Conservation (phyloP, 53 echinoderm and acorn worm species). For the Luidia sarsii region DNA sequence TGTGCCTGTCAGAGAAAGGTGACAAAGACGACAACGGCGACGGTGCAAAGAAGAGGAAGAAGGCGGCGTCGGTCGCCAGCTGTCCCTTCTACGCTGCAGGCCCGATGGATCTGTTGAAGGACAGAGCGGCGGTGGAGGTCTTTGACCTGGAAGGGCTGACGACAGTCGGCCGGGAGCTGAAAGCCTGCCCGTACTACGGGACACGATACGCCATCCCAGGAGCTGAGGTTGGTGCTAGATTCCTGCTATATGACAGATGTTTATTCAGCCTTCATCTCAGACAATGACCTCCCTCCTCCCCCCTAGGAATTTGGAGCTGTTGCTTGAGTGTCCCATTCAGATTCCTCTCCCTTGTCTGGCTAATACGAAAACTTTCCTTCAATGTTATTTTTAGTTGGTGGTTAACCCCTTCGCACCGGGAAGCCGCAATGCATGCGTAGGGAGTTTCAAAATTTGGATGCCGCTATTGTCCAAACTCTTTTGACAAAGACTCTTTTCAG, state of each 20-base stretch:
- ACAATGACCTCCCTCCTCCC: no score
- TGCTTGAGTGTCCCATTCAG: no score
- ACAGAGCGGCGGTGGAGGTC: constrained; percentile 74
- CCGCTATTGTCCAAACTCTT: no score
- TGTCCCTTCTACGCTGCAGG: constrained; percentile 73
- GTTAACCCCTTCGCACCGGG: no score
- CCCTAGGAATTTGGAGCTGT: no score
- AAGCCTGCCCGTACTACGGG: constrained; percentile 96
- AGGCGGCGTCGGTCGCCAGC: constrained; percentile 33
- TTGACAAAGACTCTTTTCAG: no score
- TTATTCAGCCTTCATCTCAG: no score
- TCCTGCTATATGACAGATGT: no score
- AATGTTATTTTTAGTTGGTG: background rate
- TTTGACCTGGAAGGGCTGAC: constrained; percentile 87
- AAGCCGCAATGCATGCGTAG: no score
- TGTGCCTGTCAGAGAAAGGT: background rate
- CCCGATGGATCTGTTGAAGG: constrained; percentile 68
- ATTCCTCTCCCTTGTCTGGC: no score
- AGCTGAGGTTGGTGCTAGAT: constrained; percentile 86
- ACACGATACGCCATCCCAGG: constrained; percentile 91
- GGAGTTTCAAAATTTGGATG: no score
- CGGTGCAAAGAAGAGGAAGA: constrained; percentile 50
- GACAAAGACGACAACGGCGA: constrained; percentile 14
- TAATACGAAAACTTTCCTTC: background rate
- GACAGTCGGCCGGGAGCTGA: constrained; percentile 70